A percentile compares a stretch with the other conserved stretches of the same genome.
Evolutionary conservation across 2,888 invertebrate species (phyloP).

Genomic region (Eilema depressum): DNA sequence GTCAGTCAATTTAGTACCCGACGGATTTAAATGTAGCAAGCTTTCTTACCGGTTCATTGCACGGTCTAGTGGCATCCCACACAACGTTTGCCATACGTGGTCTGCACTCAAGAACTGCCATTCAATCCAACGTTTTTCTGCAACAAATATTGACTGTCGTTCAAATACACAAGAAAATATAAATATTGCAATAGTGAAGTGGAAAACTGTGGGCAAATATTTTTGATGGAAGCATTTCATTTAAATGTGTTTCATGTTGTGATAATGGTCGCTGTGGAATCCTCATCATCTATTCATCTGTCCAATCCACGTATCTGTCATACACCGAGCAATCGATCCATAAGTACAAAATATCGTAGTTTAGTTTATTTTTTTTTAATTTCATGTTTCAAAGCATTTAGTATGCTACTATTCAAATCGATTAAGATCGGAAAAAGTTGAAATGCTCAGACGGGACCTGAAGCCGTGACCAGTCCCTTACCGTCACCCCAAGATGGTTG

Average conservation of each 20-base stretch:
- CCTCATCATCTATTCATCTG: not conserved
- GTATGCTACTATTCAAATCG: too few species aligned
- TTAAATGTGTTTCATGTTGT: not conserved
- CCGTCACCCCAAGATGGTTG: too few species aligned
- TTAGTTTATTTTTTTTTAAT: not conserved
- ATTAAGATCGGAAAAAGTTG: too few species aligned
- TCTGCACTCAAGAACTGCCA: slow-evolving; percentile 22
- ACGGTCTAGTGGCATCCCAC: slow-evolving; percentile 14
- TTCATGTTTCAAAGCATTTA: too few species aligned
- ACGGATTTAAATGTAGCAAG: not conserved
- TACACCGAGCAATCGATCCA: not conserved
- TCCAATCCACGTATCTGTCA: not conserved
- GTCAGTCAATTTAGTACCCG: not conserved
- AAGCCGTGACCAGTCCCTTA: too few species aligned
- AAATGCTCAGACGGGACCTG: too few species aligned
- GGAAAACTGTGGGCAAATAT: not conserved
- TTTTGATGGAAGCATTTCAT: not conserved
- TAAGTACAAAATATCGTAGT: not conserved
- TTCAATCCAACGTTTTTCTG: slow-evolving; percentile 12
- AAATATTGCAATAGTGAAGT: slow-evolving; percentile 8
- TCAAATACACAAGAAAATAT: slow-evolving; percentile 3
- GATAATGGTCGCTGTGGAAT: not conserved
- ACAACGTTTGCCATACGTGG: slow-evolving; percentile 20
- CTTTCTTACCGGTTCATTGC: slow-evolving; percentile 14
- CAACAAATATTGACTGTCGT: slow-evolving; percentile 19